These are phyloP conservation scores for Brachypalpus laphriformis DNA, from an alignment of 2,888 invertebrate genomes.

Conservation along the genomic window DNA sequence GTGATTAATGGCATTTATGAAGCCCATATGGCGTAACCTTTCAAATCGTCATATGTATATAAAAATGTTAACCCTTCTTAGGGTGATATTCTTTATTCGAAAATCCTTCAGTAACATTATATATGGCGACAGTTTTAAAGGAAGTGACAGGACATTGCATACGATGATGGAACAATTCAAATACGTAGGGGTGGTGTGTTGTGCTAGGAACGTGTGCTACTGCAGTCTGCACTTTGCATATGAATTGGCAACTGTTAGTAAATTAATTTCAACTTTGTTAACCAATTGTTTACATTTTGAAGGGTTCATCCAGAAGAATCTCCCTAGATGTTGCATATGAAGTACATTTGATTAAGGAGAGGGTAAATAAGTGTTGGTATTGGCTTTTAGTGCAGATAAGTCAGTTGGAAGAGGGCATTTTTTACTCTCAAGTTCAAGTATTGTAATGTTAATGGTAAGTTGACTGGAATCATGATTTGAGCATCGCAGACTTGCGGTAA, in stretches of 20 bases:
- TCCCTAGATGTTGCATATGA: neutral
- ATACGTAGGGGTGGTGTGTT: constrained; percentile 22
- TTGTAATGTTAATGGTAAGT: neutral
- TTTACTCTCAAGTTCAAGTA: neutral
- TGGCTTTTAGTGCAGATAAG: neutral
- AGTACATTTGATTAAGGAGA: neutral
- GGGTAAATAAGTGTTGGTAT: neutral
- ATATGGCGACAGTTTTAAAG: constrained; percentile 8
- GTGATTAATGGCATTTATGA: constrained; percentile 26
- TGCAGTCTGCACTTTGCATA: constrained; percentile 45
- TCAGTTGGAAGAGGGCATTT: neutral
- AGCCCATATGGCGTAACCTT: constrained; percentile 33
- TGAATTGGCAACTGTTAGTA: constrained; percentile 46
- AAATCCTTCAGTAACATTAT: neutral
- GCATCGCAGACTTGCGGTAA: neutral
- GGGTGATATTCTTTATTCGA: neutral
- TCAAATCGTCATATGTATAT: neutral
- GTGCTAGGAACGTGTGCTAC: neutral
- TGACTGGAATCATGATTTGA: neutral
- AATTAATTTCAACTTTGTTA: constrained; percentile 42
- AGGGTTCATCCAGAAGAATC: neutral
- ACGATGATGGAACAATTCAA: too few species aligned
- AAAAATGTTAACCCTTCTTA: neutral
- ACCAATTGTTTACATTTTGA: constrained; percentile 19
- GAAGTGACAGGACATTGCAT: constrained; percentile 6